Evolutionary conservation across 2,888 invertebrate species (phyloP), one percentile per base, ranked within the genome.

Genomic region (Ophraella communa): DNA sequence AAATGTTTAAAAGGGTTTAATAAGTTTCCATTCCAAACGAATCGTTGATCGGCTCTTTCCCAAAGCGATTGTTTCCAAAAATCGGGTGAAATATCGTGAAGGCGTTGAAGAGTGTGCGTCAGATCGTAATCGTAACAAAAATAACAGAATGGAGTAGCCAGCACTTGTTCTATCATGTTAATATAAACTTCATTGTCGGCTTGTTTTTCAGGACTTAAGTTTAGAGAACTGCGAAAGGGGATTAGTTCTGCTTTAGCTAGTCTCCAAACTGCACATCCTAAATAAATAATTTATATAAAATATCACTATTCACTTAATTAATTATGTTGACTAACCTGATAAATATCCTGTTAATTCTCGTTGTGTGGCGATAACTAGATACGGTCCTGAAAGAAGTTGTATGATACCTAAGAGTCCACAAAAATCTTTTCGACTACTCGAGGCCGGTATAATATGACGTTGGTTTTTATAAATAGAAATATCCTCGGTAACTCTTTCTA

Each of bases 51-150:
- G 0, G 96, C 92, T 33, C 94, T 86, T 70, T 90, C 89, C 59
- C 90, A 86, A 60, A 94, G 82, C 0, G 93, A 90, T 85, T 89
- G 89, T 86, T 91, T 88, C 69, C 92, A 86, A 80, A 95, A 95
- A 71, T 94, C 94, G 0, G 93, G 91, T 0, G 92, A 87, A 58
- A 93, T 92, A 58, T 91, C 91, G 75, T 93, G 91, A 69, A 96
- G 84, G 68, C 96, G 85, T 81, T 99, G 98, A 80, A 96, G 86
- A 0, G 94, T 88, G 81, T 97, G 96, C 21, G 95, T 95, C 60
- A 99, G 83, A 83, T 99, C 98, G 78, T 95, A 95, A 1, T 93
- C 91, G 76, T 95, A 94, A 14, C 96, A 97, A 84, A 95, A 98
- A 83, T 97, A 99, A 74, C 94, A 93, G 75, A 90, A 89, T 1